phyloP scores from a whole-genome alignment of 2,797 vertebrate genomes.

The Bothrops alternatus region DNA sequence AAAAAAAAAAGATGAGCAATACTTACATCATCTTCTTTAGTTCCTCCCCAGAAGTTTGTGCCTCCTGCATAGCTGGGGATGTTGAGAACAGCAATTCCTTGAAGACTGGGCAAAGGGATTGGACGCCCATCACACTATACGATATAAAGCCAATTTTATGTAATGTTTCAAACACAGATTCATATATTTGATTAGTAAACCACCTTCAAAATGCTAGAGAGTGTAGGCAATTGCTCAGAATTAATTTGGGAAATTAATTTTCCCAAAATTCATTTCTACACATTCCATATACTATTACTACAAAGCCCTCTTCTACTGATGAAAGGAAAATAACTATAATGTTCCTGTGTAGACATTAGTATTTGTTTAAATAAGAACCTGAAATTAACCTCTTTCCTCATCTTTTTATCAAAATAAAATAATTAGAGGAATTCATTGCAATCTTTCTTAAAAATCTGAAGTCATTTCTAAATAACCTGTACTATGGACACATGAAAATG shows the following conservation, averaged over 20 bases:
- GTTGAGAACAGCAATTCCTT: conserved; percentile 95
- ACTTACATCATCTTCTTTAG: conserved; percentile 94
- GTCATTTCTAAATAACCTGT: neutral
- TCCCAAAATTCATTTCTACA: neutral
- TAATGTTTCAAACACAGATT: neutral
- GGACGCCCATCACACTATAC: conserved; percentile 87
- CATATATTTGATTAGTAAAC: neutral
- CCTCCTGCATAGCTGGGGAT: conserved; percentile 96
- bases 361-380: neutral
- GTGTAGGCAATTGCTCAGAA: neutral
- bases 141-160: neutral
- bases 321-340: neutral
- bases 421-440: neutral
- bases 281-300: neutral
- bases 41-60: conserved; percentile 98
- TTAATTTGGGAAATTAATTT: neutral
- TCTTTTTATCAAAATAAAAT: neutral
- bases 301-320: neutral
- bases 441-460: neutral
- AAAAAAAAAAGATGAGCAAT: conserved; percentile 1
- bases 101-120: conserved; percentile 92
- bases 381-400: neutral
- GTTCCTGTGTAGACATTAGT: neutral
- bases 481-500: neutral
- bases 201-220: neutral